Conservation (phyloP, 2,888 invertebrate genomes). For the Phaonia tiefii region DNA sequence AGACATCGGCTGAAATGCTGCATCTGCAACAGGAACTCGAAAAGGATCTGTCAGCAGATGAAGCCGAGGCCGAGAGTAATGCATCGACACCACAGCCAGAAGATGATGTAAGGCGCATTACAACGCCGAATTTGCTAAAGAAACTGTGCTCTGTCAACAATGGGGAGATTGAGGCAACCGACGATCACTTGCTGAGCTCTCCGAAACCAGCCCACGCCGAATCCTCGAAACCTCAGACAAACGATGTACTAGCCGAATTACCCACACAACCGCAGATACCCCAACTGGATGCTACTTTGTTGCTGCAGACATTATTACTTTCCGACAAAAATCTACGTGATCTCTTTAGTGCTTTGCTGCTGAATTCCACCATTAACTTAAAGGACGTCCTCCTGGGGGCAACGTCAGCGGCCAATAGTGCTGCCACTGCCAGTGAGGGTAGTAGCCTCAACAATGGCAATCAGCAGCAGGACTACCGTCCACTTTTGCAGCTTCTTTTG, state of each 20-base stretch:
- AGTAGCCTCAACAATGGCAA: conserved; percentile 73
- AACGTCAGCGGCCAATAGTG: conserved; percentile 65
- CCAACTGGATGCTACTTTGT: conserved; percentile 74
- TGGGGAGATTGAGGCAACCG: conserved; percentile 43
- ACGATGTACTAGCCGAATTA: conserved; percentile 43
- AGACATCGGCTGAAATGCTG: conserved; percentile 69
- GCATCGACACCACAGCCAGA: conserved; percentile 80
- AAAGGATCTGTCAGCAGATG: conserved; percentile 81
- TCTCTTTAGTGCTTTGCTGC: conserved; percentile 75
- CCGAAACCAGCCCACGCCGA: conserved; percentile 63
- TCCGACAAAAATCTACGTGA: conserved; percentile 77
- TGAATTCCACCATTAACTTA: conserved; percentile 73
- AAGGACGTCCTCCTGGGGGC: conserved; percentile 67
- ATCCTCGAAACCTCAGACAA: conserved; percentile 61
- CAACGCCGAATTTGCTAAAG: conserved; percentile 72
- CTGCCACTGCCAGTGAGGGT: conserved; percentile 68
- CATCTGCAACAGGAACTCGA: conserved; percentile 73
- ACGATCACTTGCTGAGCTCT: conserved; percentile 65
- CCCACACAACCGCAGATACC: conserved; percentile 50
- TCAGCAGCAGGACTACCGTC: conserved; percentile 71
- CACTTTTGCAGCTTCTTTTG: conserved; percentile 73
- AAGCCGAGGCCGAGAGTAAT: conserved; percentile 81
- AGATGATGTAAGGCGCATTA: conserved; percentile 71
- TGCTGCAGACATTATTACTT: conserved; percentile 77
- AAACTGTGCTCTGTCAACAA: conserved; percentile 72